Evolutionary conservation across 1,140 invertebrate genomes (phyloP), one percentile per base, ranked within the genome.

Genomic region (Bradynema listronoti): DNA sequence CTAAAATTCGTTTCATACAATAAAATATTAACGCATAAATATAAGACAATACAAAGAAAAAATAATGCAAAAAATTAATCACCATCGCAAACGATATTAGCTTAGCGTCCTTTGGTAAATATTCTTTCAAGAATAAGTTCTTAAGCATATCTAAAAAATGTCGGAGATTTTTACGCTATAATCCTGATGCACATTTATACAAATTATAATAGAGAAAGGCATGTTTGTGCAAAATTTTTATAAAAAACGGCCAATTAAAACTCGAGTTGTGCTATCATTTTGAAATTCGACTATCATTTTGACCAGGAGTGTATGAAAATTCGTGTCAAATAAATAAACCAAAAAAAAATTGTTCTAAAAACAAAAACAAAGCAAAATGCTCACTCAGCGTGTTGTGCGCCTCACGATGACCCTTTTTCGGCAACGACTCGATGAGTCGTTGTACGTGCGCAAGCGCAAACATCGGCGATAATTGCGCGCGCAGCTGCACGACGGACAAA

Each of bases 391-490:
- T 82, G 64, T 81, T 82, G 33, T 84, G 80, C 55, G 85, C 87
- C 67, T 87, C 85, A 72, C 88, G 86, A 69, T 87, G 87, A 68
- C 87, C 88, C 47, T 88, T 86, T 32, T 87, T 84, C 81, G 87
- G 86, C 0, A 90, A 85, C 83, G 88, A 86, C 47, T 81, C 83
- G 14, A 93, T 81, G 1, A 94, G 77, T 69, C 83, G 84, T 47
- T 84, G 83, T 5, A 94, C 71, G 49, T 84, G 84, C 19, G 80
- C 71, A 4, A 93, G 75, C 78, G 87, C 88, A 77, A 88, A 86
- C 27, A 91, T 81, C 1, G 89, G 87, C 69, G 86, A 87, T 69
- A 91, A 86, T 82, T 92, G 87, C 56, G 92, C 85, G 16, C 87
- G 78, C 6, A 93, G 79, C 25, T 87, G 86, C 45, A 85, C 84